Base-by-base conservation (phyloP, 2,797 vertebrate species). In the Xerus rutilus region DNA sequence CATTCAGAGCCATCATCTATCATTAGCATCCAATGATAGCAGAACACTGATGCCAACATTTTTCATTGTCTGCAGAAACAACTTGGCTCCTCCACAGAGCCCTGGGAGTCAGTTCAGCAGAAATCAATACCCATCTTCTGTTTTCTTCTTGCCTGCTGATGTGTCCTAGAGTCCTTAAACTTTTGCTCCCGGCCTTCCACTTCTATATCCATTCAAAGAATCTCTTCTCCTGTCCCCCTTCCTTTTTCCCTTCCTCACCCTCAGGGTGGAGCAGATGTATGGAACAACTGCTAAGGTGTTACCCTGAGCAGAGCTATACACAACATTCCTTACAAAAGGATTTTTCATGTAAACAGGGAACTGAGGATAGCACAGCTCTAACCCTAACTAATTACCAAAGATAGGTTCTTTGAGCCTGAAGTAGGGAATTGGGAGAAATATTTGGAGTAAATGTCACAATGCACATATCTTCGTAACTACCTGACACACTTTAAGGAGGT, bases 51-150 rank as follows among this genome's bases (percentile, higher is more conserved):
- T 54, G 89, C 78, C 92, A 95, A 65, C 67, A 23, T 73, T 93
- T 89, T 84, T 95, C 94, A 85, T 64, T 84, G 89, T 94, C 85
- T 73, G 45, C 72, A 62, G 84, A 95, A 73, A 73, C 3, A 32
- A 69, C 89, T 86, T 74, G 72, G 86, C 73, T 95, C 43, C 20
- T 89, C 23, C 17, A 3, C 64, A 47, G 69, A 93, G 23, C 17
- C 32, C 20, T 43, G 20, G 39, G 67, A 69, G 84, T 95, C 86
- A 52, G 18, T 62, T 89, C 65, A 57, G 52, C 30, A 89, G 91
- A 85, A 93, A 82, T 95, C 87, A 87, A 4, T 87, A 81, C 20
- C 49, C 15, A 11, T 30, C 69, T 70, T 83, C 88, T 88, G 81
- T 64, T 92, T 69, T 82, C 69, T 88, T 85, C 45, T 65, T 67